Percentiles rank a stretch among this genome's conserved stretches.
phyloP scores from a whole-genome alignment of 2,113 vertebrate genomes.

The Cochlearius cochlearius region DNA sequence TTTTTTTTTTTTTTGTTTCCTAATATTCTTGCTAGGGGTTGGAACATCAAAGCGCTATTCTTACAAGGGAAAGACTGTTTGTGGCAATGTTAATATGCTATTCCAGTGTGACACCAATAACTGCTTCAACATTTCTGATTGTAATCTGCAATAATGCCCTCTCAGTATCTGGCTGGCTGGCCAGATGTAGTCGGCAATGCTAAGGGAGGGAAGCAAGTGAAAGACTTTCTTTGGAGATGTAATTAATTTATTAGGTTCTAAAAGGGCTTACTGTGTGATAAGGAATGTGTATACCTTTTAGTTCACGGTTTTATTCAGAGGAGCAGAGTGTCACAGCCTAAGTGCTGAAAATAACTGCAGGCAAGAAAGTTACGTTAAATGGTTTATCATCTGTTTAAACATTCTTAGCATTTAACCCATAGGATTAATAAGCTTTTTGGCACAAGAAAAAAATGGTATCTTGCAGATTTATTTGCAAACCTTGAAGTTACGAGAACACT shows the following conservation, averaged over 20 bases:
- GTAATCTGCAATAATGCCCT: constrained; percentile 18
- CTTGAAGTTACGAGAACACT: neutral
- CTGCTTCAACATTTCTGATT: neutral
- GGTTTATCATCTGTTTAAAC: constrained; percentile 45
- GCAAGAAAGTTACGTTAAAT: constrained; percentile 17
- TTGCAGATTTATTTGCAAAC: constrained; percentile 33
- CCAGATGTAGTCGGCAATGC: neutral
- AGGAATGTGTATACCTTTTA: neutral
- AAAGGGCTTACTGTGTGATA: neutral
- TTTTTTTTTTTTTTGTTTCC: neutral
- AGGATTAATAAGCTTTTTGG: constrained; percentile 32
- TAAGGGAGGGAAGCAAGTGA: neutral
- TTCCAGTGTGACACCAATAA: neutral
- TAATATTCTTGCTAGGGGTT: neutral
- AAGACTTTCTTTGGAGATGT: neutral
- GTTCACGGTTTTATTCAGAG: neutral
- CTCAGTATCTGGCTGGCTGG: neutral
- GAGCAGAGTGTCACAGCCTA: neutral
- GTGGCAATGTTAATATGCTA: neutral
- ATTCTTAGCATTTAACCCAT: constrained; percentile 24
- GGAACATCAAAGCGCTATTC: constrained; percentile 2
- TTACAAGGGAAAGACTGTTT: constrained; percentile 6
- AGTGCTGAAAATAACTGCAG: constrained; percentile 8
- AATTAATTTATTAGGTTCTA: constrained; percentile 19
- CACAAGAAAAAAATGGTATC: neutral